Conservation (phyloP, 1,140 invertebrate species). For the Himalopsyche phryganea region DNA sequence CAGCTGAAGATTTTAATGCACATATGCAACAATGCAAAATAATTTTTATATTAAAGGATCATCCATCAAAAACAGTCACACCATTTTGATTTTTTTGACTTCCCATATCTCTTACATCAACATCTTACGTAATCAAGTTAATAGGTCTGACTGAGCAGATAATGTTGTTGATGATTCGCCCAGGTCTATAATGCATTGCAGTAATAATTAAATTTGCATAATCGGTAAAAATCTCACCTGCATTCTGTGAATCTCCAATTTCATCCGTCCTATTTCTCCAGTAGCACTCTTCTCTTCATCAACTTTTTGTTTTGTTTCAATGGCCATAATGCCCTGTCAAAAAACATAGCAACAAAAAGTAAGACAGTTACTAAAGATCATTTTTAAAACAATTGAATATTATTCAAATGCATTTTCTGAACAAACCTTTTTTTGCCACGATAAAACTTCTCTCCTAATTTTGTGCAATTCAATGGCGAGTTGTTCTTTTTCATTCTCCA, state of each 20-base stretch:
- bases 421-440: constrained; percentile 73
- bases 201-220: too few species aligned
- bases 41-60: too few species aligned
- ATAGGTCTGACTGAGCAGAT: too few species aligned
- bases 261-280: constrained; percentile 71
- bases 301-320: constrained; percentile 64
- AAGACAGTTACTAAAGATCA: not conserved
- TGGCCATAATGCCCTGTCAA: constrained; percentile 59
- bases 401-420: not conserved
- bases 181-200: too few species aligned
- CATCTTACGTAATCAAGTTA: too few species aligned
- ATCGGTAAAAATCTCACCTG: constrained; percentile 60
- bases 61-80: too few species aligned
- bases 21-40: too few species aligned
- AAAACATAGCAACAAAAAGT: not conserved
- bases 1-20: too few species aligned
- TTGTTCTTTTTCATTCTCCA: constrained; percentile 63
- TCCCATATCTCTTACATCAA: too few species aligned
- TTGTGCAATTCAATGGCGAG: constrained; percentile 60
- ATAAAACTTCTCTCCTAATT: constrained; percentile 64
- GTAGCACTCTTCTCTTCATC: constrained; percentile 61
- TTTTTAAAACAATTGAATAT: not conserved
- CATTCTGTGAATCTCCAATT: constrained; percentile 79
- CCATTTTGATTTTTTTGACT: too few species aligned
- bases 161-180: too few species aligned